phyloP scores from a whole-genome alignment of 2,797 vertebrate species.

The Neopelma chrysocephalum region DNA sequence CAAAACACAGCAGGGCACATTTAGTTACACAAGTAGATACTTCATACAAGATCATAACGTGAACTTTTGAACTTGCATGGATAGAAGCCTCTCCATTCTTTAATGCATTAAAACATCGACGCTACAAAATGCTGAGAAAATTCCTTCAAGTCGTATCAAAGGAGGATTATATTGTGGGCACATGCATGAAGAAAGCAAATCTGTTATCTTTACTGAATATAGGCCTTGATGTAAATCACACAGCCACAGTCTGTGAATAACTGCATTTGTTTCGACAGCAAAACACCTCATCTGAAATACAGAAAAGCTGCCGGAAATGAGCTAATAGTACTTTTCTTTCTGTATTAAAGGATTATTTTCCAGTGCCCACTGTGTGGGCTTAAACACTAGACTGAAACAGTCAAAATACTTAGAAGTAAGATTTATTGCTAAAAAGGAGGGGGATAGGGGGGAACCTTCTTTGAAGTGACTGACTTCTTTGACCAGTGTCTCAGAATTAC shows the following conservation, averaged over 20 bases:
- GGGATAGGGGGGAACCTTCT: not conserved
- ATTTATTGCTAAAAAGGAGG: slow-evolving; percentile 51
- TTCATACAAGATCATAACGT: not conserved
- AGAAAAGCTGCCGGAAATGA: slow-evolving; percentile 58
- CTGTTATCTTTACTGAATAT: slow-evolving; percentile 54
- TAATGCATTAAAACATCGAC: not conserved
- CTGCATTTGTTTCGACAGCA: slow-evolving; percentile 41
- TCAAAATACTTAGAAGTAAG: slow-evolving; percentile 62
- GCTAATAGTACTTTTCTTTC: slow-evolving; percentile 53
- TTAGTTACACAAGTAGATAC: not conserved
- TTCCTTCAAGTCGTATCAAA: slow-evolving; percentile 44
- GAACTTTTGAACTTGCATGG: slow-evolving; percentile 8
- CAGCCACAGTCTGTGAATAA: slow-evolving; percentile 47
- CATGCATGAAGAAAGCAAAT: slow-evolving; percentile 31
- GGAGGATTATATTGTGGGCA: slow-evolving; percentile 8
- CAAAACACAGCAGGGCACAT: not conserved
- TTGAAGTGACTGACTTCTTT: slow-evolving; percentile 66
- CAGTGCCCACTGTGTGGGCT: slow-evolving; percentile 75
- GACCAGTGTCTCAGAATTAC: slow-evolving; percentile 38
- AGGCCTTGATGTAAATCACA: slow-evolving; percentile 54
- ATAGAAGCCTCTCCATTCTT: not conserved
- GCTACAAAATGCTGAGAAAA: slow-evolving; percentile 25
- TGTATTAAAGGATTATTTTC: slow-evolving; percentile 67
- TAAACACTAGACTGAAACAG: slow-evolving; percentile 68
- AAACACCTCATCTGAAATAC: slow-evolving; percentile 58